A percentile compares a stretch with the other conserved stretches of the same genome.
Conservation (phyloP, 1,140 invertebrate genomes). For the Ylistrum balloti region DNA sequence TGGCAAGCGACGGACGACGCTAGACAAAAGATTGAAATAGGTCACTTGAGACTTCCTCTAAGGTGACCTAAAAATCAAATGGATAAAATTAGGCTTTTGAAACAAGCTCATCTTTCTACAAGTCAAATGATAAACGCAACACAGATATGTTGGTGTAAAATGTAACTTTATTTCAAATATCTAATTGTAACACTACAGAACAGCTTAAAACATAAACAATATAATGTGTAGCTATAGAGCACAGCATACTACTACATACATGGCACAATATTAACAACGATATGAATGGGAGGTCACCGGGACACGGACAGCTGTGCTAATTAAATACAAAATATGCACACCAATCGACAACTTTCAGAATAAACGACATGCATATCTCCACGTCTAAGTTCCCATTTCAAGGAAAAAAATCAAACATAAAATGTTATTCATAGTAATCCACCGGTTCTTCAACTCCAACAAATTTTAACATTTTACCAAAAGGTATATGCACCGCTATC, state of each 20-base stretch:
- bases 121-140: no score
- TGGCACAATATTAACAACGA: conserved; percentile 22
- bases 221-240: conserved; percentile 26
- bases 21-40: no score
- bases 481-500: no score
- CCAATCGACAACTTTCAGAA: neutral
- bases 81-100: no score
- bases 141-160: neutral
- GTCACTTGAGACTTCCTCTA: no score
- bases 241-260: conserved; percentile 1
- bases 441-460: no score
- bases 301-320: neutral
- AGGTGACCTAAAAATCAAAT: no score
- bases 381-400: neutral
- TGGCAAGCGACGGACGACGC: no score
- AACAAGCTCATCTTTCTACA: no score
- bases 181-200: conserved; percentile 29
- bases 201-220: conserved; percentile 20
- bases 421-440: neutral
- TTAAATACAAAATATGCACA: conserved; percentile 9
- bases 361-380: neutral
- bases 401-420: neutral
- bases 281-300: neutral
- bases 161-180: conserved; percentile 40
- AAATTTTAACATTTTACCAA: no score